Percentiles rank a stretch among this genome's conserved stretches.
Evolutionary conservation across 2,888 invertebrate genomes (phyloP).

Genomic region (Rhaphigaster nebulosa): DNA sequence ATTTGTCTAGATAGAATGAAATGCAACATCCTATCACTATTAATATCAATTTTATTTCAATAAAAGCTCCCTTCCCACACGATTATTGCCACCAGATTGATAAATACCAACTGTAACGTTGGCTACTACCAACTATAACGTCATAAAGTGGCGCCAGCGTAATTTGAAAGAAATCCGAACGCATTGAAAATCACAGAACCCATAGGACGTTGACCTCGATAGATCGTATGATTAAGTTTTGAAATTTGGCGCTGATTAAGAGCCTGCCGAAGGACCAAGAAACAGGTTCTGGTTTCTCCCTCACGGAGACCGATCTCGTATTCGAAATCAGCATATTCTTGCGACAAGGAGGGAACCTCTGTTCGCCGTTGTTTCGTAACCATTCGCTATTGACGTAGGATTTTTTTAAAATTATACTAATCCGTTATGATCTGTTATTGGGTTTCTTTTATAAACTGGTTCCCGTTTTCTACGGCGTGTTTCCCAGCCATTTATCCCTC

Average conservation of each 20-base stretch:
- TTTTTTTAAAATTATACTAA: neutral
- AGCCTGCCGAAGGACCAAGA: neutral
- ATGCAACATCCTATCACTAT: too few species aligned
- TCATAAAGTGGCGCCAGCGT: neutral
- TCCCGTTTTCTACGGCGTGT: neutral
- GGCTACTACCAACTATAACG: neutral
- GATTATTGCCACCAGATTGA: too few species aligned
- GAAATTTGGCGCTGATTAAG: constrained; percentile 46
- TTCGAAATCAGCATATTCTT: constrained; percentile 23
- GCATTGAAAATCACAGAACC: neutral
- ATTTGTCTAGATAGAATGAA: too few species aligned
- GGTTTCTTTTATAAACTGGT: neutral
- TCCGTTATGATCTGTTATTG: neutral
- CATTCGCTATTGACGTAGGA: neutral
- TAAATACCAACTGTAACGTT: neutral
- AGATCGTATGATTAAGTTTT: constrained; percentile 2
- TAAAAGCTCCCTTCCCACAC: too few species aligned
- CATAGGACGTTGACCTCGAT: neutral
- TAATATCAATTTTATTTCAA: too few species aligned
- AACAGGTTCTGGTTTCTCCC: constrained; percentile 7
- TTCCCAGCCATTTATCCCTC: neutral
- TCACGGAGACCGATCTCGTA: neutral
- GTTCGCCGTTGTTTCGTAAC: neutral
- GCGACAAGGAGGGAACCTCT: neutral
- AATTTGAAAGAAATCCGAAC: neutral